These are phyloP conservation scores for Mus spretus DNA, from an alignment of 2,797 vertebrate genomes.

Conservation along the genomic window DNA sequence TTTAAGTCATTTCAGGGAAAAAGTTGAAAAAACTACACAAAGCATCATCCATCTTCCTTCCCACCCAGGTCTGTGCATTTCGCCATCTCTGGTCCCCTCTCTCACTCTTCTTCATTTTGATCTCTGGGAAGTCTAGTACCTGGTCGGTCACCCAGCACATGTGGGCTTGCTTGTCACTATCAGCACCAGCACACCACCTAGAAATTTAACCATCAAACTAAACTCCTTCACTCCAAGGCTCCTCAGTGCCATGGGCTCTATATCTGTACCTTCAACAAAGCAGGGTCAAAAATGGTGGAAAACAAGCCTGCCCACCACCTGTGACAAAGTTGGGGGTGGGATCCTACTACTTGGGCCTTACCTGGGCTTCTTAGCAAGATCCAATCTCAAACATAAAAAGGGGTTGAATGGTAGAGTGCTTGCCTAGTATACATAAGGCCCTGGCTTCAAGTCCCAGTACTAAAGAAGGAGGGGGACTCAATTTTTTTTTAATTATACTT, in stretches of 20 bases:
- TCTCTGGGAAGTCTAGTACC: not conserved
- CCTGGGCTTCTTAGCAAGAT: not conserved
- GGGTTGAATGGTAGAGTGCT: not conserved
- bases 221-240: constrained; percentile 8
- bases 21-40: not conserved
- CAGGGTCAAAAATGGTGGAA: not conserved
- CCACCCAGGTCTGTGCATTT: not conserved
- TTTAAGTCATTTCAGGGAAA: not conserved
- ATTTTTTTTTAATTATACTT: not conserved
- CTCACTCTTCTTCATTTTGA: not conserved
- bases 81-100: not conserved
- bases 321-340: not conserved
- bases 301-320: not conserved
- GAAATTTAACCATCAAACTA: not conserved
- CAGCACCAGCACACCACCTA: not conserved
- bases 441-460: not conserved
- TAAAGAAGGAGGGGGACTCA: not conserved
- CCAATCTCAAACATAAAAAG: not conserved
- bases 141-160: not conserved
- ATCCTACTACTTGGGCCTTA: not conserved
- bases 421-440: too few relatives aligned
- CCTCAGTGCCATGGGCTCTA: not conserved
- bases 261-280: not conserved
- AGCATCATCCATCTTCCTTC: not conserved
- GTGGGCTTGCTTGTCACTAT: not conserved